phyloP scores from a whole-genome alignment of 2,888 invertebrate species.

The Lymantria monacha region DNA sequence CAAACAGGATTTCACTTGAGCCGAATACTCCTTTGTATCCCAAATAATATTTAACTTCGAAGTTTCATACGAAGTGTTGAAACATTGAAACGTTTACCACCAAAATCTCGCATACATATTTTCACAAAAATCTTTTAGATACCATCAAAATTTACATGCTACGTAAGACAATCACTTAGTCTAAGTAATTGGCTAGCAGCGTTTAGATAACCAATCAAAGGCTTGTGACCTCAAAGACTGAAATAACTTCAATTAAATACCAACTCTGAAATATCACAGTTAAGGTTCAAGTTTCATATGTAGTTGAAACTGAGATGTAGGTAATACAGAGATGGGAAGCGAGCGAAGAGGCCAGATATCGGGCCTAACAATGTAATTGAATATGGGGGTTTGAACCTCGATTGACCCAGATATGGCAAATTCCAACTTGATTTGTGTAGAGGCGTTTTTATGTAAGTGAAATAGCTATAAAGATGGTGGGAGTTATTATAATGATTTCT shows the following conservation, averaged over 20 bases:
- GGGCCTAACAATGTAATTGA: constrained; percentile 67
- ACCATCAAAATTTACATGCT: constrained; percentile 44
- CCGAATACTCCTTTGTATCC: constrained; percentile 13
- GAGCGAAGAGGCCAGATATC: constrained; percentile 59
- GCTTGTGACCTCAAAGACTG: constrained; percentile 49
- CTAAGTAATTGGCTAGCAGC: constrained; percentile 75
- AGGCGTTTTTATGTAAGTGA: constrained; percentile 21
- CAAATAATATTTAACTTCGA: constrained; percentile 10
- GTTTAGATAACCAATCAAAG: constrained; percentile 70
- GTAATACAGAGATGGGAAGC: constrained; percentile 63
- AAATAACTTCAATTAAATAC: constrained; percentile 20
- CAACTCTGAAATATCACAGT: constrained; percentile 17
- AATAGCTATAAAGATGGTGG: constrained; percentile 14
- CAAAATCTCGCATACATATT: constrained; percentile 16
- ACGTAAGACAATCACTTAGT: constrained; percentile 72
- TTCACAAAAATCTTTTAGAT: constrained; percentile 24
- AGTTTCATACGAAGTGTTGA: constrained; percentile 6
- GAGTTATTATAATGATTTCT: constrained; percentile 11
- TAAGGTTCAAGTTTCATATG: constrained; percentile 31
- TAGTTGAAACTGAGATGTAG: constrained; percentile 38
- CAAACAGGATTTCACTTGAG: constrained; percentile 9
- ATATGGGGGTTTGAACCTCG: constrained; percentile 46
- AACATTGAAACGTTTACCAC: constrained; percentile 7
- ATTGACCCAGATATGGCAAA: constrained; percentile 45
- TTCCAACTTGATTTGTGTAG: constrained; percentile 41